A percentile compares a stretch with the other conserved stretches of the same genome.
phyloP scores from a whole-genome alignment of 2,113 vertebrate species.

The Amblyornis subalaris region DNA sequence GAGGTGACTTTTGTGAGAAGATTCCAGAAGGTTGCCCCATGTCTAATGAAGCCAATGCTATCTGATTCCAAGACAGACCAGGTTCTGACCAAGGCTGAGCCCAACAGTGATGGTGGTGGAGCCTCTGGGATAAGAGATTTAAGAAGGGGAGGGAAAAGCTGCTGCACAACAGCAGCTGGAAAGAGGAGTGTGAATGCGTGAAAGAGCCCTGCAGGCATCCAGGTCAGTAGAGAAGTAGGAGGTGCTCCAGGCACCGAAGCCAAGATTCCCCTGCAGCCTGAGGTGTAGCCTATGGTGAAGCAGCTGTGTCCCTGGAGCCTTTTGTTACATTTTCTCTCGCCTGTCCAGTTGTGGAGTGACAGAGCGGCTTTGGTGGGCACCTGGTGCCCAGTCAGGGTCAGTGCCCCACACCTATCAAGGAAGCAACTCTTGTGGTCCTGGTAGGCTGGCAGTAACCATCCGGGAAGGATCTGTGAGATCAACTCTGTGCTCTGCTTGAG shows the following conservation, averaged over 20 bases:
- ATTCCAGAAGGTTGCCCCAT: background rate
- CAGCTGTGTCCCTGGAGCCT: background rate
- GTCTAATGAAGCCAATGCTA: background rate
- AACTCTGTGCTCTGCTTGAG: background rate
- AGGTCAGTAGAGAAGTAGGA: background rate
- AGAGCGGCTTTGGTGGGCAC: background rate
- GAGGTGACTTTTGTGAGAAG: background rate
- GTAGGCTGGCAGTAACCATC: background rate
- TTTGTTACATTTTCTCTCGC: background rate
- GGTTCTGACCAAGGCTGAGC: rapidly evolving
- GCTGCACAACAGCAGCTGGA: background rate
- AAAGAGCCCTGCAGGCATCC: background rate
- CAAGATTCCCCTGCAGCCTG: background rate
- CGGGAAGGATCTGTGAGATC: background rate
- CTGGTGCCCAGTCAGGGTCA: background rate
- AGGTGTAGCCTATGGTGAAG: background rate
- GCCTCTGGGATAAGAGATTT: background rate
- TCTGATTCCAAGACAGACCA: rapidly evolving
- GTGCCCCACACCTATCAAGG: background rate
- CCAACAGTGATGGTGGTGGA: rapidly evolving
- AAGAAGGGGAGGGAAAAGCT: rapidly evolving
- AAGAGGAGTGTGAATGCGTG: background rate
- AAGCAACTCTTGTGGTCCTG: rapidly evolving
- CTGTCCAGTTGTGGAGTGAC: background rate
- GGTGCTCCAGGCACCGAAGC: rapidly evolving